Evolutionary conservation across 2,888 invertebrate genomes (phyloP).

Genomic region (Chrysomela aeneicollis): DNA sequence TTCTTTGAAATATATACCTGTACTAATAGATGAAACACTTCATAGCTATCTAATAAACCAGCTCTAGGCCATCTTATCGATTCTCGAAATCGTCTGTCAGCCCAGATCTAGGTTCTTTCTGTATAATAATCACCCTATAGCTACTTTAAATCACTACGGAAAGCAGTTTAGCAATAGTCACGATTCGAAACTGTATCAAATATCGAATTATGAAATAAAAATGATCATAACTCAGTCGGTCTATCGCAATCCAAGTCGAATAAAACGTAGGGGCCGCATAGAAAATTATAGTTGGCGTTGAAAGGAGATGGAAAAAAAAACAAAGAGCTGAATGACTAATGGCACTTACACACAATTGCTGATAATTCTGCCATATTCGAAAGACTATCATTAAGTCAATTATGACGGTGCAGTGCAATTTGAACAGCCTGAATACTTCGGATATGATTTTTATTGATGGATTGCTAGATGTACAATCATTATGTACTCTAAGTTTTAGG

Average conservation of each 20-base stretch:
- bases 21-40: too few species aligned
- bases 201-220: conserved; percentile 43
- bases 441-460: conserved; percentile 13
- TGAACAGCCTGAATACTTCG: conserved; percentile 21
- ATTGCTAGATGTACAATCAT: not conserved
- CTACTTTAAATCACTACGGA: conserved; percentile 22
- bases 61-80: not conserved
- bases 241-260: conserved; percentile 41
- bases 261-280: conserved; percentile 38
- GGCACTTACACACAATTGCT: conserved; percentile 28
- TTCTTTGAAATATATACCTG: too few species aligned
- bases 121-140: conserved; percentile 17
- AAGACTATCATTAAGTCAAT: conserved; percentile 29
- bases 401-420: conserved; percentile 19
- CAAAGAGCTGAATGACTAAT: conserved; percentile 26
- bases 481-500: not conserved
- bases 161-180: conserved; percentile 42
- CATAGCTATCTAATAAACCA: not conserved
- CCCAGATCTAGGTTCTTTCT: not conserved
- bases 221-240: conserved; percentile 42
- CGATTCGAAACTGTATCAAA: conserved; percentile 46
- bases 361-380: conserved; percentile 27
- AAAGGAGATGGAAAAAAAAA: conserved; percentile 25
- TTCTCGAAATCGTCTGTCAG: not conserved
- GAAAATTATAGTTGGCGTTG: conserved; percentile 35